These are phyloP conservation scores for Crotalus horridus DNA, from an alignment of 2,113 vertebrate species.

Conservation along the genomic window DNA sequence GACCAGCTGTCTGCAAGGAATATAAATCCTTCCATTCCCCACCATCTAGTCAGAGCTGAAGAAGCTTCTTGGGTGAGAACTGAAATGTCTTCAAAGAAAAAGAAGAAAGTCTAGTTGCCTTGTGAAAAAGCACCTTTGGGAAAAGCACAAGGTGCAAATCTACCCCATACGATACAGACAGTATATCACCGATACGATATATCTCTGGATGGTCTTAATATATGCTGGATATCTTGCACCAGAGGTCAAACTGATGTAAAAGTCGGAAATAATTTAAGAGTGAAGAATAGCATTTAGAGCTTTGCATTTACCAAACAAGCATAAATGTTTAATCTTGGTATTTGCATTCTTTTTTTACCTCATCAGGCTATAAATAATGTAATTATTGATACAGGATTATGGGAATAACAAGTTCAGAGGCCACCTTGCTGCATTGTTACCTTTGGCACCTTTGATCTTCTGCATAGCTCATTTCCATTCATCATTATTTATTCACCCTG, in stretches of 20 bases:
- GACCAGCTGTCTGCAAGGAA: too few species aligned
- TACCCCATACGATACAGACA: neutral
- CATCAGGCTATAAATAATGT: slow-evolving; percentile 35
- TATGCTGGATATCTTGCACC: neutral
- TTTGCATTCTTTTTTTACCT: neutral
- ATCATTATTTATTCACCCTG: slow-evolving; percentile 91
- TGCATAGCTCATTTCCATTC: slow-evolving; percentile 57
- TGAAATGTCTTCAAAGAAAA: too few species aligned
- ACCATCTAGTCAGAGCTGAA: too few species aligned
- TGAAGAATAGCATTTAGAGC: neutral
- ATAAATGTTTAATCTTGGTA: neutral
- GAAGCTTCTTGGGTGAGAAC: too few species aligned
- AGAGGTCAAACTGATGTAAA: neutral
- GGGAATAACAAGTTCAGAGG: slow-evolving; percentile 62
- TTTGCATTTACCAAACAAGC: neutral
- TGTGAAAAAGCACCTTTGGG: too few species aligned
- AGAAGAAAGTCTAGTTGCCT: too few species aligned
- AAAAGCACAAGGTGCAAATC: neutral
- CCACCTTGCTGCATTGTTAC: slow-evolving; percentile 58
- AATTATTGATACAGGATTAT: slow-evolving; percentile 50
- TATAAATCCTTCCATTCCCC: too few species aligned
- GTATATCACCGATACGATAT: neutral
- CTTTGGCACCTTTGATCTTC: slow-evolving; percentile 60
- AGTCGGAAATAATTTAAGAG: neutral
- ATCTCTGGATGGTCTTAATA: neutral